Percentiles rank a stretch among this genome's conserved stretches.
Evolutionary conservation across 2,797 vertebrate genomes (phyloP).

Genomic region (Molossus molossus): DNA sequence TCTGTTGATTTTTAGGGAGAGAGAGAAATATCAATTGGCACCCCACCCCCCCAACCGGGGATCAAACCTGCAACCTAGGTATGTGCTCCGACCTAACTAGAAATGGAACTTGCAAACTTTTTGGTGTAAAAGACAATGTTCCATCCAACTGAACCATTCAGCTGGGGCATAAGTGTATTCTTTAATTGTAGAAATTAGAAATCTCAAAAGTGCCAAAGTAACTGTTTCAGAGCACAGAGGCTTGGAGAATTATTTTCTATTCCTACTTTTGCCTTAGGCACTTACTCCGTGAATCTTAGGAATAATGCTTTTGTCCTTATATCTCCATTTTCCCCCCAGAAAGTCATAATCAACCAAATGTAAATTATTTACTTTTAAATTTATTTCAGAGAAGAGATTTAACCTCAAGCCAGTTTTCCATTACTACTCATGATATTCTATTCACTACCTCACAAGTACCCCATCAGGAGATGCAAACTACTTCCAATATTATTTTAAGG

Average conservation of each 20-base stretch:
- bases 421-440: constrained; percentile 27
- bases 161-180: not conserved
- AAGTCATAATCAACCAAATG: not conserved
- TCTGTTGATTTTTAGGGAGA: not conserved
- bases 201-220: not conserved
- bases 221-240: not conserved
- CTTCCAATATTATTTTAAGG: constrained; percentile 48
- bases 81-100: not conserved
- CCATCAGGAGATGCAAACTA: constrained; percentile 38
- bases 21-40: no score
- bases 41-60: not conserved
- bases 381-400: constrained; percentile 18
- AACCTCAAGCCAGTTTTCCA: constrained; percentile 5
- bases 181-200: constrained; percentile 24
- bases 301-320: not conserved
- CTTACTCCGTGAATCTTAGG: not conserved
- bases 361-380: constrained; percentile 52
- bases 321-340: not conserved
- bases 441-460: not conserved
- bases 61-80: not conserved
- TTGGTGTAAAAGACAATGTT: not conserved
- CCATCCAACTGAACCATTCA: not conserved
- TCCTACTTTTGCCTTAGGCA: not conserved
- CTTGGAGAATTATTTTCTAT: not conserved
- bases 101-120: not conserved